Evolutionary conservation across 2,113 vertebrate genomes (phyloP).

Genomic region (Tinamus guttatus): DNA sequence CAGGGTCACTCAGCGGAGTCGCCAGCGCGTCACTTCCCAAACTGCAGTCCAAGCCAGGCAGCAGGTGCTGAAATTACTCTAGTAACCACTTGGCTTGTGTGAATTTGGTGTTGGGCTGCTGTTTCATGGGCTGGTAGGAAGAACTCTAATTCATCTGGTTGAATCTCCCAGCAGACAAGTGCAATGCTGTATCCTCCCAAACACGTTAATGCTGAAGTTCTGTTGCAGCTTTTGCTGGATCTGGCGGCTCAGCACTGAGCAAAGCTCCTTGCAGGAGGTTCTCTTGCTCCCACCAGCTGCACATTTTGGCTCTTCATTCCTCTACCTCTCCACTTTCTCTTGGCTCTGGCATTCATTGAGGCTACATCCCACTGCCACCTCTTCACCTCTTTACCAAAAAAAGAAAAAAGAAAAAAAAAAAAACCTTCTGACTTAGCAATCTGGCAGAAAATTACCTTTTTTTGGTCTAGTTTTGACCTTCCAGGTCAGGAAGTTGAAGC

Average conservation of each 20-base stretch:
- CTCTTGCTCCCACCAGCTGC: background rate
- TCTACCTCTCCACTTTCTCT: background rate
- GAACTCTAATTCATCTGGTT: background rate
- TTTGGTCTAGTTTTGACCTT: background rate
- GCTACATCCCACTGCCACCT: background rate
- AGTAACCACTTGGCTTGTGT: background rate
- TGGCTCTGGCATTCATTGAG: background rate
- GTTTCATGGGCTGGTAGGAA: background rate
- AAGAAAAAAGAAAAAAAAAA: too few species aligned
- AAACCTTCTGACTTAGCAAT: background rate
- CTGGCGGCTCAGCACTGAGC: fast-evolving
- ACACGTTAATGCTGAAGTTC: background rate
- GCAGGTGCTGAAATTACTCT: background rate
- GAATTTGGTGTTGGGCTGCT: background rate
- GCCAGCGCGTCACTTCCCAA: fast-evolving
- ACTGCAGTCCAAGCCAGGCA: background rate
- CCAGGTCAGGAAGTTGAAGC: background rate
- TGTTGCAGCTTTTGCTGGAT: background rate
- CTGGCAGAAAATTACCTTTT: background rate
- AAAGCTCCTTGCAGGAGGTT: background rate
- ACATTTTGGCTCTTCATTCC: background rate
- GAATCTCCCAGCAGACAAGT: background rate
- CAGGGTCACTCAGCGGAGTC: background rate
- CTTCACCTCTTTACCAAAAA: too few species aligned
- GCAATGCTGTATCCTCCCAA: background rate